Percentiles rank a stretch among this genome's conserved stretches.
phyloP scores from a whole-genome alignment of 2,797 vertebrate genomes.

The Simalia tracyae region DNA sequence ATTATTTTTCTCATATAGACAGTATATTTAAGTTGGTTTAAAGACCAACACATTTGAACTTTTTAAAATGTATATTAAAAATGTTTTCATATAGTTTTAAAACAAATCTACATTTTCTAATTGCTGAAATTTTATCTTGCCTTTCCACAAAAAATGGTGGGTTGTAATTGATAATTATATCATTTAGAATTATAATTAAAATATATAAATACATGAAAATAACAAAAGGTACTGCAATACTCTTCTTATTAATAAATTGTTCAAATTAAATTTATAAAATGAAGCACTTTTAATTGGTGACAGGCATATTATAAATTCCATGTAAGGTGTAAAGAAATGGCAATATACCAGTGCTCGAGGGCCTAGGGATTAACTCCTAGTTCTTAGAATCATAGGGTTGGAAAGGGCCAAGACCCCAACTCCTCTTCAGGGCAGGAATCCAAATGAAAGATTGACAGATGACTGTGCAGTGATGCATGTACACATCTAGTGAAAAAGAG shows the following conservation, averaged over 20 bases:
- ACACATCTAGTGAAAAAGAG: not conserved
- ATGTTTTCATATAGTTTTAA: not conserved
- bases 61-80: not conserved
- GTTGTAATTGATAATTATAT: not conserved
- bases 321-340: not conserved
- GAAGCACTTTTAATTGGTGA: not conserved
- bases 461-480: not conserved
- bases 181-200: not conserved
- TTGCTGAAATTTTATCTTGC: not conserved
- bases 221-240: not conserved
- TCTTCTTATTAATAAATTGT: not conserved
- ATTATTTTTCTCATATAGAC: not conserved
- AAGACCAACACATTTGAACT: not conserved
- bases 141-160: not conserved
- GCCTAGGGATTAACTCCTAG: not conserved
- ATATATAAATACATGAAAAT: not conserved
- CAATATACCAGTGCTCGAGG: slow-evolving; percentile 1
- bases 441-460: not conserved
- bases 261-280: not conserved
- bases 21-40: not conserved
- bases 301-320: not conserved
- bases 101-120: not conserved
- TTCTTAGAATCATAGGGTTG: not conserved
- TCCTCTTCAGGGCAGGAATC: not conserved
- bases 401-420: not conserved